phyloP scores from a whole-genome alignment of 2,888 invertebrate genomes.

The Megaustenia siamemsis region DNA sequence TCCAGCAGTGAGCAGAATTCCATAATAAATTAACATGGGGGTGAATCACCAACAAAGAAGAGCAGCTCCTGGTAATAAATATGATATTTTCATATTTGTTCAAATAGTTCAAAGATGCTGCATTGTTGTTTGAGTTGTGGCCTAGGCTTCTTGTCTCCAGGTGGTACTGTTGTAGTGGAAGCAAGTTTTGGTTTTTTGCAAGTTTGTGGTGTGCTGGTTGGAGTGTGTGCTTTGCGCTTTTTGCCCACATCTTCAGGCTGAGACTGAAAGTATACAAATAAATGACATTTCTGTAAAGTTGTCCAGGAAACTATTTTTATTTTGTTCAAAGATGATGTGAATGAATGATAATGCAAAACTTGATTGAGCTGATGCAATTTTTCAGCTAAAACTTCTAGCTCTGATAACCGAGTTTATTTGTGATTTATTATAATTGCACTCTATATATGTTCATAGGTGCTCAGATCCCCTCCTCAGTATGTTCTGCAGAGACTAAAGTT shows the following conservation, averaged over 20 bases:
- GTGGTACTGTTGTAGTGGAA: neutral
- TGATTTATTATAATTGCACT: too few species aligned
- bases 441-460: too few species aligned
- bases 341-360: neutral
- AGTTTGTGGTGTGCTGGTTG: neutral
- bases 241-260: slow-evolving; percentile 14
- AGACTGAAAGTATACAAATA: neutral
- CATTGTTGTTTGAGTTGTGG: slow-evolving; percentile 20
- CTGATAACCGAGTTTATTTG: too few species aligned
- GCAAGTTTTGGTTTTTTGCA: slow-evolving; percentile 37
- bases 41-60: too few species aligned
- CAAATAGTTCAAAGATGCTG: slow-evolving; percentile 44
- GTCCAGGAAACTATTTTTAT: neutral
- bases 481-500: too few species aligned
- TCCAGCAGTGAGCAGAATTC: too few species aligned
- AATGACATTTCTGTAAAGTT: neutral
- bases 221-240: slow-evolving; percentile 40
- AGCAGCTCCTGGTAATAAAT: too few species aligned
- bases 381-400: neutral
- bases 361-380: neutral
- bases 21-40: too few species aligned
- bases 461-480: too few species aligned
- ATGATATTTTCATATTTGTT: slow-evolving; percentile 4
- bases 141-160: neutral
- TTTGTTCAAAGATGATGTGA: neutral